phyloP scores from a whole-genome alignment of 2,797 vertebrate species.

The Graptemys geographica region DNA sequence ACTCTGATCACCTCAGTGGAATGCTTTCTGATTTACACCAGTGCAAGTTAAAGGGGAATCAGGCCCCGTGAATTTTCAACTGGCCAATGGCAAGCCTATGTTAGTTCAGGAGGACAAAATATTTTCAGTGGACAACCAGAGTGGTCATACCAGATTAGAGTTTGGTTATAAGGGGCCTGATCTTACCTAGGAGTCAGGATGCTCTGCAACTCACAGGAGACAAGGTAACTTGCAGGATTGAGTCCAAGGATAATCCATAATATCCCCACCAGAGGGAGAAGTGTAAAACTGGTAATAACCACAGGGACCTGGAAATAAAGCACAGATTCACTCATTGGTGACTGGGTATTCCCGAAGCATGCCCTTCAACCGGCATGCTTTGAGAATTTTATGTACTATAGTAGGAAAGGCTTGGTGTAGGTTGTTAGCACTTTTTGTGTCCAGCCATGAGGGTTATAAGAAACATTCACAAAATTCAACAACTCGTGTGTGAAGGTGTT shows the following conservation, averaged over 20 bases:
- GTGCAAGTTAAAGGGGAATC: neutral
- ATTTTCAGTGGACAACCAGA: neutral
- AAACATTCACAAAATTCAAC: too few species aligned
- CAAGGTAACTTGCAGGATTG: neutral
- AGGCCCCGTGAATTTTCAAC: neutral
- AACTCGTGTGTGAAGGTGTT: too few species aligned
- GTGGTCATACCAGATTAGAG: neutral
- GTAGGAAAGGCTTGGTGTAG: too few species aligned
- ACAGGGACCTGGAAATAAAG: too few species aligned
- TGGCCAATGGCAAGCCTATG: neutral
- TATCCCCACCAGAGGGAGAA: too few species aligned
- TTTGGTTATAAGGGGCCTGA: accelerated
- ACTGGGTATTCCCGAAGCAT: too few species aligned
- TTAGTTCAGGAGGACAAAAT: neutral
- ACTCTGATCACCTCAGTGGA: neutral
- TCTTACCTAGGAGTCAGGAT: neutral
- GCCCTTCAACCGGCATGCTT: too few species aligned
- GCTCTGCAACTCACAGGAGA: neutral
- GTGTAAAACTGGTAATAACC: too few species aligned
- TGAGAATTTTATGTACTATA: too few species aligned
- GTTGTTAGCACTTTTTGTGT: too few species aligned
- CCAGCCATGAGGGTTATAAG: too few species aligned
- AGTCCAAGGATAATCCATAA: neutral
- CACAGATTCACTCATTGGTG: too few species aligned
- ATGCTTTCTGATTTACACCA: neutral